A percentile compares a stretch with the other conserved stretches of the same genome.
These are phyloP conservation scores for Phallusia fumigata DNA, from an alignment of 23 tunicate genomes.

Conservation along the genomic window DNA sequence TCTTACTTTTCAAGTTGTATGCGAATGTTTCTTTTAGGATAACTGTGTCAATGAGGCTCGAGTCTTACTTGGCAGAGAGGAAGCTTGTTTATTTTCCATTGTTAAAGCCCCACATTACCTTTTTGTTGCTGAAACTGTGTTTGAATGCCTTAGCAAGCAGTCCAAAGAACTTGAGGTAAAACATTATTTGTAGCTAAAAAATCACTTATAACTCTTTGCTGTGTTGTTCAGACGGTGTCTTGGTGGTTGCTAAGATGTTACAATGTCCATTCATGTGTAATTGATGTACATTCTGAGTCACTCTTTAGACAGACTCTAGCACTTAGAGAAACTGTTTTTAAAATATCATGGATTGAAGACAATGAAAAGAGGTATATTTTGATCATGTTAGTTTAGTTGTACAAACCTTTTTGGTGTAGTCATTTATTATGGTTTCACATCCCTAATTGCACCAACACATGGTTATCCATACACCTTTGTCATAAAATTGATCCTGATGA, in stretches of 20 bases:
- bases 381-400: too few species aligned
- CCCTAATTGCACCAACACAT: too few species aligned
- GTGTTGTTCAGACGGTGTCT: constrained; percentile 21
- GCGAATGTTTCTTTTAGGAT: background rate
- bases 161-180: background rate
- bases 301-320: constrained; percentile 7
- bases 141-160: constrained; percentile 9
- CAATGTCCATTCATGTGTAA: constrained; percentile 25
- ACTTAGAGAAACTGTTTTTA: background rate
- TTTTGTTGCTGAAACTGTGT: constrained; percentile 29
- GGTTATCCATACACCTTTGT: too few species aligned
- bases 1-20: background rate
- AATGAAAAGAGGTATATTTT: background rate
- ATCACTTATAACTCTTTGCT: background rate
- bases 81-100: constrained; percentile 5
- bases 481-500: too few species aligned
- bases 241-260: constrained; percentile 73
- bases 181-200: background rate
- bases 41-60: background rate
- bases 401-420: background rate
- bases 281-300: constrained; percentile 27
- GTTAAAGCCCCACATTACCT: constrained; percentile 35
- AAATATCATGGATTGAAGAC: background rate
- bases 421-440: too few species aligned
- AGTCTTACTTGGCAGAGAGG: constrained; percentile 7